Percentiles rank a stretch among this genome's conserved stretches.
These are phyloP conservation scores for Scolopax bukidnonensis DNA, from an alignment of 2,797 vertebrate genomes.

Conservation along the genomic window DNA sequence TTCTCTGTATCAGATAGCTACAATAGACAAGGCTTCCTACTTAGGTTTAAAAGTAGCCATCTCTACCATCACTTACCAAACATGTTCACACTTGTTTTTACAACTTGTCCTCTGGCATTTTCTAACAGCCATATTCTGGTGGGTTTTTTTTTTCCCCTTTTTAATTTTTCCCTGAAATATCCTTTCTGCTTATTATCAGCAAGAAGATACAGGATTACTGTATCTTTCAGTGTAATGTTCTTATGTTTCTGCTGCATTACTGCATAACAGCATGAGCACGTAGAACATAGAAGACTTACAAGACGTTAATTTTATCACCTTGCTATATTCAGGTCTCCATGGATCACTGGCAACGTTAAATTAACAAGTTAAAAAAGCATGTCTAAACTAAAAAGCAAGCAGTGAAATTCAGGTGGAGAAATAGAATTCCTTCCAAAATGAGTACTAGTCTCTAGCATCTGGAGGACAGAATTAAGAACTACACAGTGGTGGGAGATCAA, in stretches of 20 bases:
- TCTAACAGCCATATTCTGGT: background rate
- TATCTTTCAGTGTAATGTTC: background rate
- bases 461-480: background rate
- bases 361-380: background rate
- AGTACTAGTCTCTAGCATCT: background rate
- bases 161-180: background rate
- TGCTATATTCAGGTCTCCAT: background rate
- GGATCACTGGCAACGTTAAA: background rate
- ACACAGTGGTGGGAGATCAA: fast-evolving
- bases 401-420: background rate
- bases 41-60: background rate
- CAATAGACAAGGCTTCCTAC: background rate
- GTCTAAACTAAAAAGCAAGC: background rate
- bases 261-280: background rate
- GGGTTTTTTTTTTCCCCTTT: background rate
- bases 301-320: background rate
- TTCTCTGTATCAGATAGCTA: background rate
- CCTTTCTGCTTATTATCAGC: background rate
- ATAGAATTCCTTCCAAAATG: background rate
- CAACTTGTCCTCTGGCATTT: background rate
- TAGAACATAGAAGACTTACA: background rate
- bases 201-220: background rate
- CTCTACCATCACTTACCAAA: background rate
- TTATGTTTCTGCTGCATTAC: background rate
- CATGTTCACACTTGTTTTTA: fast-evolving